Conservation (phyloP, 2,113 vertebrate genomes). For the Trinectes maculatus region DNA sequence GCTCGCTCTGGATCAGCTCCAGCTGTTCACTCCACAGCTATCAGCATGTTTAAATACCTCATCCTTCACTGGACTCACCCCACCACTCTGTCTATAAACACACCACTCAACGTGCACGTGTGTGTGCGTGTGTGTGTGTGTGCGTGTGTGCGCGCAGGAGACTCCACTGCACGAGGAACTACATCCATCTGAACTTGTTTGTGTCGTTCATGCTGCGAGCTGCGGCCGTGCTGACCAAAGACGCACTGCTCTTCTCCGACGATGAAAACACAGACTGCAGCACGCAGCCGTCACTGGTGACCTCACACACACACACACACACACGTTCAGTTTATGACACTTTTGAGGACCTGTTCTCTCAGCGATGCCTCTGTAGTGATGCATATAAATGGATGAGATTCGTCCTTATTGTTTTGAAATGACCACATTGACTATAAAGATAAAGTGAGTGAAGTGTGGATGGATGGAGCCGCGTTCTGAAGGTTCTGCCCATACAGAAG, state of each 20-base stretch:
- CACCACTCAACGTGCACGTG: slow-evolving; percentile 27
- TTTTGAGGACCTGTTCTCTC: neutral
- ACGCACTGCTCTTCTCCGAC: slow-evolving; percentile 88
- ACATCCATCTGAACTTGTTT: slow-evolving; percentile 96
- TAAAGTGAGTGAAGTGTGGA: too few species aligned
- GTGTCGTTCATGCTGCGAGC: slow-evolving; percentile 93
- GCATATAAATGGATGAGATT: too few species aligned
- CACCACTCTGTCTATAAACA: slow-evolving; percentile 63
- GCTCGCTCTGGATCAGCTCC: slow-evolving; percentile 38
- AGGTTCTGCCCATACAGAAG: too few species aligned
- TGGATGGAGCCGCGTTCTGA: too few species aligned
- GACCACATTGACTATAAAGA: too few species aligned
- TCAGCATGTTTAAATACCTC: slow-evolving; percentile 58
- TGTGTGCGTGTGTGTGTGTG: slow-evolving; percentile 17
- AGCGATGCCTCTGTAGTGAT: too few species aligned
- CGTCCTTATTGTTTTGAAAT: too few species aligned
- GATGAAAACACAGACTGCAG: slow-evolving; percentile 80
- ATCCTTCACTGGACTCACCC: slow-evolving; percentile 50
- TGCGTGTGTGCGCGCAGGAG: slow-evolving; percentile 80
- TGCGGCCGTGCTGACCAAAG: slow-evolving; percentile 91
- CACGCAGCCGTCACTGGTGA: slow-evolving; percentile 73
- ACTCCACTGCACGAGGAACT: slow-evolving; percentile 94
- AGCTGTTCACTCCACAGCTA: slow-evolving; percentile 40
- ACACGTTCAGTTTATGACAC: neutral
- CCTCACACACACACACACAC: slow-evolving; percentile 6